Conservation (phyloP, 2,113 vertebrate species). For the Marmota monax region DNA sequence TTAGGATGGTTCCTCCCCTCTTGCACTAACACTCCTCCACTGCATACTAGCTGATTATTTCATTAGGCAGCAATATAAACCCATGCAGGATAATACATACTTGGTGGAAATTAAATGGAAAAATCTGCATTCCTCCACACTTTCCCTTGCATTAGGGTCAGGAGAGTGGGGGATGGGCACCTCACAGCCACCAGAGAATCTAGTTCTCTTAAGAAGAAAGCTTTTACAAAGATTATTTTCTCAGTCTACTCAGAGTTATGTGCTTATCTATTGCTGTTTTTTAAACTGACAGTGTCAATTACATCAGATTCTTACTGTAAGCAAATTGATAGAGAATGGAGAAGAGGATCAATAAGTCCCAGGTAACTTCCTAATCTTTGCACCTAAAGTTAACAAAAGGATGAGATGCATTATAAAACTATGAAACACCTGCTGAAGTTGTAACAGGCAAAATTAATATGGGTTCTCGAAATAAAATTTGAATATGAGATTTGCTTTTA, state of each 20-base stretch:
- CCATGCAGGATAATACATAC: slow-evolving; percentile 46
- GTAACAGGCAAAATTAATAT: no score
- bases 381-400: not conserved
- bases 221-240: slow-evolving; percentile 39
- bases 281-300: not conserved
- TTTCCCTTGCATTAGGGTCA: not conserved
- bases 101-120: slow-evolving; percentile 66
- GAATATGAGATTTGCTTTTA: not conserved
- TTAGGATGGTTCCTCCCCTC: slow-evolving; percentile 65
- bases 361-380: not conserved
- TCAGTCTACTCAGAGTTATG: not conserved
- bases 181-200: not conserved
- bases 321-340: not conserved
- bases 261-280: not conserved
- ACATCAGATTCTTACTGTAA: slow-evolving; percentile 22
- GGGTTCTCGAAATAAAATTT: not conserved
- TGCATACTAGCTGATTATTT: slow-evolving; percentile 72
- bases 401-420: not conserved
- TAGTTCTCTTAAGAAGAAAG: not conserved
- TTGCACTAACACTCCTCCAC: slow-evolving; percentile 33
- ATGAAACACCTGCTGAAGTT: not conserved
- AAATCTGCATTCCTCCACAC: slow-evolving; percentile 23
- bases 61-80: slow-evolving; percentile 64
- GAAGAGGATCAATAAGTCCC: not conserved
- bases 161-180: not conserved